phyloP scores from a whole-genome alignment of 2,113 vertebrate genomes.

The Monopterus albus region DNA sequence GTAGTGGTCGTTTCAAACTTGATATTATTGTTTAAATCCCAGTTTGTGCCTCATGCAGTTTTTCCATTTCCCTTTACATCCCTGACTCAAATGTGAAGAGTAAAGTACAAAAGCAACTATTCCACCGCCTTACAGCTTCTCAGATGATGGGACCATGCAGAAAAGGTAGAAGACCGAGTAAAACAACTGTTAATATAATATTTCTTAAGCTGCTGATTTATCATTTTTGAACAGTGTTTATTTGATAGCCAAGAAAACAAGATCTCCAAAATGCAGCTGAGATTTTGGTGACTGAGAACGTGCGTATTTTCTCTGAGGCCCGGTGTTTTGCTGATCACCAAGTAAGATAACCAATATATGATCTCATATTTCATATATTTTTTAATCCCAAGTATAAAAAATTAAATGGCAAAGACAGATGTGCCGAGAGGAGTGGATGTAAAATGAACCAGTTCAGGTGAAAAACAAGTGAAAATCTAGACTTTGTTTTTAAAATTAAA shows the following conservation, averaged over 20 bases:
- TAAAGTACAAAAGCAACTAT: background rate
- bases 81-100: conserved; percentile 8
- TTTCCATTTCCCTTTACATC: background rate
- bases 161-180: background rate
- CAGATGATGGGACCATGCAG: background rate
- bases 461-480: background rate
- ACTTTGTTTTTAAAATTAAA: too few species aligned
- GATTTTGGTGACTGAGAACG: background rate
- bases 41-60: background rate
- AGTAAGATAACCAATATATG: background rate
- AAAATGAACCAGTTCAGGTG: background rate
- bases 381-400: background rate
- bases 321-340: background rate
- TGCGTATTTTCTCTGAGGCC: background rate
- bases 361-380: background rate
- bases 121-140: background rate
- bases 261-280: background rate
- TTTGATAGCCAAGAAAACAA: background rate
- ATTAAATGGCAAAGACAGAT: background rate
- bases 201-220: background rate
- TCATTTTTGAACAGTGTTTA: background rate
- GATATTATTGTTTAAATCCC: background rate
- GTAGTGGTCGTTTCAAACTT: background rate
- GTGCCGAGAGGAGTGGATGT: background rate
- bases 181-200: background rate